Percentiles rank a stretch among this genome's conserved stretches.
These are phyloP conservation scores for Chrysopilus asiliformis DNA, from an alignment of 2,888 invertebrate species.

Conservation along the genomic window DNA sequence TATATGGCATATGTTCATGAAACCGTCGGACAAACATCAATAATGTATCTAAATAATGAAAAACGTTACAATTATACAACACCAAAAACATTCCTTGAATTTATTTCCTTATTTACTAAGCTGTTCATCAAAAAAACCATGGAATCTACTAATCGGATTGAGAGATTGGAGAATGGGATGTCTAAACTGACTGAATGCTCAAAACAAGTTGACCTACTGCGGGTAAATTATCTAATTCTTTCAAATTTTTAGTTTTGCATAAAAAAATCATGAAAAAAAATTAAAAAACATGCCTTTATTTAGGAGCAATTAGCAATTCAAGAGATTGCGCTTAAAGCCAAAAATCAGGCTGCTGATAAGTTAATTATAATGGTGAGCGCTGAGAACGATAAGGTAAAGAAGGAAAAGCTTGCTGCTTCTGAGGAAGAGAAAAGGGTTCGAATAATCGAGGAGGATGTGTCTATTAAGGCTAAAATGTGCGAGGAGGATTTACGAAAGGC, in stretches of 20 bases:
- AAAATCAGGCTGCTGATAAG: constrained; percentile 83
- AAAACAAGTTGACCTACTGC: constrained; percentile 73
- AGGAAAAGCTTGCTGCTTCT: constrained; percentile 67
- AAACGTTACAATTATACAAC: constrained; percentile 91
- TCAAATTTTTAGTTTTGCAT: too few relatives aligned
- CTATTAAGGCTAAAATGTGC: constrained; percentile 74
- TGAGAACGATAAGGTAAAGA: constrained; percentile 83
- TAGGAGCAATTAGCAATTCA: constrained; percentile 46
- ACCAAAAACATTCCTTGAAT: constrained; percentile 94
- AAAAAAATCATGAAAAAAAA: too few relatives aligned
- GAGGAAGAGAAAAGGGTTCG: constrained; percentile 87
- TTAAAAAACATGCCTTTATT: too few relatives aligned
- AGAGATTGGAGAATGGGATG: constrained; percentile 75
- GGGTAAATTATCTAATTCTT: constrained; percentile 38
- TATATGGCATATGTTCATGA: constrained; percentile 90
- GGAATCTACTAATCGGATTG: constrained; percentile 63
- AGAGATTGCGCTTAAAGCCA: constrained; percentile 72
- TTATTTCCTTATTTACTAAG: constrained; percentile 73
- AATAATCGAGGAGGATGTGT: constrained; percentile 79
- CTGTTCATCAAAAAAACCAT: constrained; percentile 52
- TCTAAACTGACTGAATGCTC: constrained; percentile 79
- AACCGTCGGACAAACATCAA: constrained; percentile 78
- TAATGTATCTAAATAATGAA: constrained; percentile 70
- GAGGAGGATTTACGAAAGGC: constrained; percentile 84
- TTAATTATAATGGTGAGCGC: constrained; percentile 77